Percentiles rank a stretch among this genome's conserved stretches.
Evolutionary conservation across 1,140 invertebrate species (phyloP).

Genomic region (Aphaenogaster floridana): DNA sequence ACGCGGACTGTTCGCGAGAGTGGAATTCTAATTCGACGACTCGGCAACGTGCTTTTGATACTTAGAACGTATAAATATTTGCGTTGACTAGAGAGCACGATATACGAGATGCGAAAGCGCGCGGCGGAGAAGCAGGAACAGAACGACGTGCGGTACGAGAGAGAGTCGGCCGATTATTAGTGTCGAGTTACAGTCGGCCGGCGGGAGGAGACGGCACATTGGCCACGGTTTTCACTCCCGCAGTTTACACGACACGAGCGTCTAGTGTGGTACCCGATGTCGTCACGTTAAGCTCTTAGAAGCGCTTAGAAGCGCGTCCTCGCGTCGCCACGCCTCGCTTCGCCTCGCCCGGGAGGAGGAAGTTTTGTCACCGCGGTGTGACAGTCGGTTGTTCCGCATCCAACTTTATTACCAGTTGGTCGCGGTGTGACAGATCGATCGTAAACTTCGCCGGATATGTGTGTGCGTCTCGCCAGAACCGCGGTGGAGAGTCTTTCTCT

Average conservation of each 20-base stretch:
- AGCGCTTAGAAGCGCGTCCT: slow-evolving; percentile 56
- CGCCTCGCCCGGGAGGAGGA: slow-evolving; percentile 27
- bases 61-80: slow-evolving; percentile 62
- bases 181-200: slow-evolving; percentile 33
- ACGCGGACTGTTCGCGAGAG: neutral
- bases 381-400: slow-evolving; percentile 76
- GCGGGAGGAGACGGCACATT: neutral
- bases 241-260: slow-evolving; percentile 69
- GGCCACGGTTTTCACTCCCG: slow-evolving; percentile 50
- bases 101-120: slow-evolving; percentile 30
- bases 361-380: slow-evolving; percentile 71
- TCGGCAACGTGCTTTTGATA: slow-evolving; percentile 19
- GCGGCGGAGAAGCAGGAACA: slow-evolving; percentile 8
- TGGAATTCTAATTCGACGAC: slow-evolving; percentile 45
- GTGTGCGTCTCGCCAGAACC: slow-evolving; percentile 18
- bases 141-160: slow-evolving; percentile 30
- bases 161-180: slow-evolving; percentile 51
- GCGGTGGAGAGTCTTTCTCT: neutral
- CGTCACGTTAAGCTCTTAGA: slow-evolving; percentile 76
- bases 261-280: slow-evolving; percentile 61
- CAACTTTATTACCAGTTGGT: slow-evolving; percentile 76
- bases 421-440: slow-evolving; percentile 75
- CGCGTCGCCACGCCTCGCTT: slow-evolving; percentile 24
- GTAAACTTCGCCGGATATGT: slow-evolving; percentile 67
- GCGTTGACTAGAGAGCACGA: slow-evolving; percentile 35